phyloP scores from a whole-genome alignment of 2,797 vertebrate genomes.

The Molothrus ater region DNA sequence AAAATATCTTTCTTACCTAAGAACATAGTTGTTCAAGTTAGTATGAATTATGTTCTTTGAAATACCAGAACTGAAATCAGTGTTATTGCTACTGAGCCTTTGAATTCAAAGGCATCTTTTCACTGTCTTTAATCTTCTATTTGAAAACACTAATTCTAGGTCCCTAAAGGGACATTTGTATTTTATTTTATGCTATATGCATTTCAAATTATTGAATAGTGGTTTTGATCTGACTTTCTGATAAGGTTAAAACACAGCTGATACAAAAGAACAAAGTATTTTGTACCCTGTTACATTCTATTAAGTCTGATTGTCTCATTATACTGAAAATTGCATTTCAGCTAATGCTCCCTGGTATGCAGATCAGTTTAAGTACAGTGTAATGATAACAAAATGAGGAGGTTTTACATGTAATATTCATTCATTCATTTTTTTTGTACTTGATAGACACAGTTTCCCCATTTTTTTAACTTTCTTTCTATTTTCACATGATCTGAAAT shows the following conservation, averaged over 20 bases:
- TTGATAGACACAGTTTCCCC: neutral
- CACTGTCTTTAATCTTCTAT: neutral
- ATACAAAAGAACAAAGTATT: conserved; percentile 13
- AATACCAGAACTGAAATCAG: neutral
- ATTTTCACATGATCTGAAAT: neutral
- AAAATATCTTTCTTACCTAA: neutral
- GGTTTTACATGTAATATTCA: neutral
- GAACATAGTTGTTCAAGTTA: neutral
- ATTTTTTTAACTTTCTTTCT: neutral
- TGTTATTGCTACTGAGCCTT: neutral
- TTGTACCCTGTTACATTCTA: neutral
- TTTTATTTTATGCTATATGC: conserved; percentile 7
- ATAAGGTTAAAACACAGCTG: conserved; percentile 32
- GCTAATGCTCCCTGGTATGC: neutral
- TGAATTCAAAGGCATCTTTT: neutral
- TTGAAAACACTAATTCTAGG: conserved; percentile 17
- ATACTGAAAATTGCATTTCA: neutral
- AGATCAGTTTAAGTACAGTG: neutral
- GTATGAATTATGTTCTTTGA: neutral
- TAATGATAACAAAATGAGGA: neutral
- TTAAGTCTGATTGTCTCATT: neutral
- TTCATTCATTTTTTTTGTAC: neutral
- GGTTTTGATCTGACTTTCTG: conserved; percentile 32
- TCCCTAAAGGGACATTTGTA: neutral
- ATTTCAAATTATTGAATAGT: conserved; percentile 31